Evolutionary conservation across 2,113 vertebrate genomes (phyloP).

Genomic region (Hiodon tergisus): DNA sequence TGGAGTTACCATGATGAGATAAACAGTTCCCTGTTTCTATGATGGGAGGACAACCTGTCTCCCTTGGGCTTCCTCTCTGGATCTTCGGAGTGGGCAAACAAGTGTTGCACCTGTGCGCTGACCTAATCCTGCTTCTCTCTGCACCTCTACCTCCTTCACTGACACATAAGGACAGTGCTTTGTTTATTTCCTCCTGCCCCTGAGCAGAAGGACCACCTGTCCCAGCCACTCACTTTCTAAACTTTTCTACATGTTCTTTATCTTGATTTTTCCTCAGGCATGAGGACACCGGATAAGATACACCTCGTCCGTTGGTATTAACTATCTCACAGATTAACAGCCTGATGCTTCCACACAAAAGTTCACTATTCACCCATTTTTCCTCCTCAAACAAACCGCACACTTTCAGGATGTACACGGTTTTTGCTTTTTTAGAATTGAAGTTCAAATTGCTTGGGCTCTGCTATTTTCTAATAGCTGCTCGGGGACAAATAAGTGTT

Average conservation of each 20-base stretch:
- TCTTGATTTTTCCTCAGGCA: neutral
- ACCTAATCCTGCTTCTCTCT: neutral
- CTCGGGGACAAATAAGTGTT: neutral
- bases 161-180: neutral
- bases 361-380: neutral
- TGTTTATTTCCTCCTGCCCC: neutral
- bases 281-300: neutral
- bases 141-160: neutral
- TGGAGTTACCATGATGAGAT: neutral
- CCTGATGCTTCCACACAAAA: slow-evolving; percentile 22
- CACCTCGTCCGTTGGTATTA: neutral
- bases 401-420: neutral
- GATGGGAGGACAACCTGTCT: neutral
- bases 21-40: neutral
- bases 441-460: neutral
- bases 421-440: no score
- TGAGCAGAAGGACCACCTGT: neutral
- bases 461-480: neutral
- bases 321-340: slow-evolving; percentile 13
- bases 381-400: neutral
- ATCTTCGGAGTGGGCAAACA: neutral
- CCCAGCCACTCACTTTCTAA: neutral
- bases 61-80: neutral
- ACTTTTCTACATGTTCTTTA: no score
- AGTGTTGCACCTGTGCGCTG: neutral